Evolutionary conservation across 2,888 invertebrate genomes (phyloP), one percentile per base, ranked within the genome.

Genomic region (Cataglyphis livida): DNA sequence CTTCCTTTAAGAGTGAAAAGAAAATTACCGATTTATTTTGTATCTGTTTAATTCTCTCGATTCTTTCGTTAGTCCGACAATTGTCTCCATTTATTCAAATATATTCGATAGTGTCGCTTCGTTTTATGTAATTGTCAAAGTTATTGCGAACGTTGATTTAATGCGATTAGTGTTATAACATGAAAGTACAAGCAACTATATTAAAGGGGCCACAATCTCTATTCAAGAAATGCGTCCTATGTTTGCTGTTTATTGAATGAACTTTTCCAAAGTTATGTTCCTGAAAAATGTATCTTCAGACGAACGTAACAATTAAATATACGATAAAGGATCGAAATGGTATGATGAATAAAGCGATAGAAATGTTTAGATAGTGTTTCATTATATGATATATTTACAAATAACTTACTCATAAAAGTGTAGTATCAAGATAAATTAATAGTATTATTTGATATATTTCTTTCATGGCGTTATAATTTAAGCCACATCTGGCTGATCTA

Each of bases 21-120:
- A 48, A 81, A 38, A 66, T 65, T 38, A 65, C 57, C 66, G 32
- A 61, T 66, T 93, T 90, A 88, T 92, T 92, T 91, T 92, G 85
- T 91, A 93, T 64, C 91, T 84, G 81, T 93, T 61, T 70, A 18
- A 57, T 1, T 18, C 18, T 75, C 35, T 51, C 65, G n/a, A 44
- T 66, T 66, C 41, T 59, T 7, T 44, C 5, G n/a, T 64, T 41
- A 44, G 7, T 51, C 41, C 38, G 25, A 59, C 10, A 51, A 12
- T 61, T 71, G 28, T n/a, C 21, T 35, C 1, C 15, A n/a, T 57
- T 68, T 51, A n/a, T 59, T 44, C 41, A 41, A 25, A 41, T 28
- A 35, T 12, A 3, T 21, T 12, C 32, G 41, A 70, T 12, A 7
- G 10, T 28, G 3, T 25, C 21, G 6, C 18, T n/a, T 73, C 10